Evolutionary conservation across 2,888 invertebrate genomes (phyloP).

Genomic region (Oscheius sp.): DNA sequence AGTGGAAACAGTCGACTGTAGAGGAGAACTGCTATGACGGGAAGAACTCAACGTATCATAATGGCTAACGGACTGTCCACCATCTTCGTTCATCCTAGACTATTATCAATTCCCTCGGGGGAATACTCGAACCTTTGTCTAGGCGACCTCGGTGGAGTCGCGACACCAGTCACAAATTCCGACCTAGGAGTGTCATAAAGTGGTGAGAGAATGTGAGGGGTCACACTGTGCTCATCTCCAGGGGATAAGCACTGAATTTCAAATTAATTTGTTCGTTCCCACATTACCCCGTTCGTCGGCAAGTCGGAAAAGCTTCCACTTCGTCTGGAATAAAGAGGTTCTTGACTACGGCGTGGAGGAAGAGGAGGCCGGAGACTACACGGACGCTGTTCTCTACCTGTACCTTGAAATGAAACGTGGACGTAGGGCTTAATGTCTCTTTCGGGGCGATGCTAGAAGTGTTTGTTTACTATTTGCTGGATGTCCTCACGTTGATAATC

Average conservation of each 20-base stretch:
- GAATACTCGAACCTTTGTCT: background rate
- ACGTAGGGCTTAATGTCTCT: background rate
- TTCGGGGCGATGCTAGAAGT: background rate
- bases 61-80: background rate
- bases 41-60: slow-evolving; percentile 16
- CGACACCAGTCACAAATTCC: slow-evolving; percentile 2
- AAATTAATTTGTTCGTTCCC: slow-evolving; percentile 9
- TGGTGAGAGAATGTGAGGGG: slow-evolving; percentile 19
- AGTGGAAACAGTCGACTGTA: slow-evolving; percentile 17
- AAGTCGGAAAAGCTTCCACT: slow-evolving; percentile 23
- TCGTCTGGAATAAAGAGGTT: background rate
- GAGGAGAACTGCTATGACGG: background rate
- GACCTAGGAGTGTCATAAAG: slow-evolving; percentile 23
- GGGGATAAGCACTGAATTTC: slow-evolving; percentile 26
- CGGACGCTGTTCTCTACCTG: background rate
- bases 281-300: slow-evolving; percentile 2
- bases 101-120: too few species aligned
- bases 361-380: slow-evolving; percentile 11
- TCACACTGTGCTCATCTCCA: slow-evolving; percentile 14
- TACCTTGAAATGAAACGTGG: slow-evolving; percentile 7
- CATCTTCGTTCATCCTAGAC: background rate
- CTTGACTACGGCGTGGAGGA: background rate
- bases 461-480: too few species aligned
- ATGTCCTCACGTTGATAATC: background rate
- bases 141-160: slow-evolving; percentile 7